Evolutionary conservation across 2,797 vertebrate genomes (phyloP).

Genomic region (Betta splendens): DNA sequence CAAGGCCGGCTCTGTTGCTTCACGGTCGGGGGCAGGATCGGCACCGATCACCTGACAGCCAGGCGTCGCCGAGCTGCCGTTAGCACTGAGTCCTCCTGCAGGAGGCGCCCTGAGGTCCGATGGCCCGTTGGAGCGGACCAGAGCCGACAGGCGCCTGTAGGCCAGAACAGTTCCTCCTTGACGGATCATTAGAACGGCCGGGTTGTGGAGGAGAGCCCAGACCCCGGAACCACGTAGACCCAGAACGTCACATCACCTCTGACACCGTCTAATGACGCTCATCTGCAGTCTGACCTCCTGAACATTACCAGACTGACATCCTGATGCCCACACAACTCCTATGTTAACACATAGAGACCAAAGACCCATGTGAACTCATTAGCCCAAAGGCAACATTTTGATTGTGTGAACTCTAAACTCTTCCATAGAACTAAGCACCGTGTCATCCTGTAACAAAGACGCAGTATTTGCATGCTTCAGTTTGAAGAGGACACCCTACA

Average conservation of each 20-base stretch:
- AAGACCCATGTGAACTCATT: slow-evolving; percentile 28
- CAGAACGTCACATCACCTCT: slow-evolving; percentile 77
- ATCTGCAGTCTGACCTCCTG: slow-evolving; percentile 74
- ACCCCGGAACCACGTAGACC: slow-evolving; percentile 71
- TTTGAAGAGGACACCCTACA: slow-evolving; percentile 45
- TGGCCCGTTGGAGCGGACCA: too few species aligned
- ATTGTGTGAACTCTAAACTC: too few species aligned
- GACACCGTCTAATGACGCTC: slow-evolving; percentile 78
- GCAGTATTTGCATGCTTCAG: slow-evolving; percentile 32
- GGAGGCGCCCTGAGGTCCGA: too few species aligned
- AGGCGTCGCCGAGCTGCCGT: too few species aligned
- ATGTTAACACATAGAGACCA: slow-evolving; percentile 28
- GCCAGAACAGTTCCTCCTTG: slow-evolving; percentile 33
- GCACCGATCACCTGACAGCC: slow-evolving; percentile 31
- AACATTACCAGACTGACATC: slow-evolving; percentile 64
- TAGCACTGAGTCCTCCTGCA: too few species aligned
- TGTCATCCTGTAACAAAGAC: too few species aligned
- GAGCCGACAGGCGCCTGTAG: slow-evolving; percentile 11
- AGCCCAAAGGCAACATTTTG: too few species aligned
- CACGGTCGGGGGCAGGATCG: slow-evolving; percentile 30
- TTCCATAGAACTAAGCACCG: too few species aligned
- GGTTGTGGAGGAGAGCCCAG: slow-evolving; percentile 60
- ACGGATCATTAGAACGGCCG: slow-evolving; percentile 69
- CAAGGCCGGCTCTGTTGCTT: slow-evolving; percentile 39
- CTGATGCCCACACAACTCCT: slow-evolving; percentile 28